phyloP scores from a whole-genome alignment of 2,113 vertebrate species.

The Upupa epops region DNA sequence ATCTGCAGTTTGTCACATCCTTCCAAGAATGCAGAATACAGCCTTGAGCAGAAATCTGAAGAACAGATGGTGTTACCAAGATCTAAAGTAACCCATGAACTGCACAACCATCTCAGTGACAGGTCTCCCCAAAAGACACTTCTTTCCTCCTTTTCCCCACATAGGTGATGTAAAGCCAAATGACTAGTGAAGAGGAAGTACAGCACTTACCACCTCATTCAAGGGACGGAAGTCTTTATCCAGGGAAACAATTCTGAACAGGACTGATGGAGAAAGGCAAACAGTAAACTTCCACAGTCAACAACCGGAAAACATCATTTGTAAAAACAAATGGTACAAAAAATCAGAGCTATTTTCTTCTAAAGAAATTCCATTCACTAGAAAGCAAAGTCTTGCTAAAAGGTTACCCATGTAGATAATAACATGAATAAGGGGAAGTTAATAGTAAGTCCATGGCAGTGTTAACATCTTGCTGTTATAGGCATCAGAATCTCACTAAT shows the following conservation, averaged over 20 bases:
- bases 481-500: not conserved
- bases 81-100: not conserved
- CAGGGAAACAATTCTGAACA: constrained; percentile 73
- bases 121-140: not conserved
- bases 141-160: not conserved
- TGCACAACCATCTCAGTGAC: not conserved
- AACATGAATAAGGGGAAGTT: not conserved
- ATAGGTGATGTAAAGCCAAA: not conserved
- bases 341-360: not conserved
- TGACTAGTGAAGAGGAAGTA: not conserved
- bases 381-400: not conserved
- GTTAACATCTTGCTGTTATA: not conserved
- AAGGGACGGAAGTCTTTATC: constrained; percentile 69
- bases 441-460: not conserved
- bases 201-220: constrained; percentile 67
- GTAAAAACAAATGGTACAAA: not conserved
- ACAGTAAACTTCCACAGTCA: not conserved
- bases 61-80: not conserved
- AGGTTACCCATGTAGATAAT: not conserved
- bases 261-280: constrained; percentile 65
- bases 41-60: not conserved
- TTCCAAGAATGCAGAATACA: not conserved
- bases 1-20: not conserved
- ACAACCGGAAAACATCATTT: not conserved
- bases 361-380: not conserved